These are phyloP conservation scores for Calyptommatus sinebrachiatus DNA, from an alignment of 2,113 vertebrate genomes.

Conservation along the genomic window DNA sequence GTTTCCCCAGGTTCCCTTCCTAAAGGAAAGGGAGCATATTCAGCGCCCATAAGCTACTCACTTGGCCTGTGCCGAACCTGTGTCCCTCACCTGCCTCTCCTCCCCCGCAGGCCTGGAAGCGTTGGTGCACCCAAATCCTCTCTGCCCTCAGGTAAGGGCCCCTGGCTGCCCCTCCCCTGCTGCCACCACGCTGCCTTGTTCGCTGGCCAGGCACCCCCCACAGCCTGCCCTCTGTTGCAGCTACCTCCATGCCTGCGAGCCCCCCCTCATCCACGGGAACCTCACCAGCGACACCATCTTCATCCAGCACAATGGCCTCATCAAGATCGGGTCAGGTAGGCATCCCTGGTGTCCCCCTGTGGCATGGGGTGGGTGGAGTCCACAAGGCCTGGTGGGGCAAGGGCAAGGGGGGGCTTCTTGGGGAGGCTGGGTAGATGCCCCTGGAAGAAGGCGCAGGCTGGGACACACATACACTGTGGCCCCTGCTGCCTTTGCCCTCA, in stretches of 20 bases:
- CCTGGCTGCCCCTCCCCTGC: not conserved
- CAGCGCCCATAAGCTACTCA: too few species aligned
- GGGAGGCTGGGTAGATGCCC: too few species aligned
- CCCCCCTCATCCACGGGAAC: conserved; percentile 97
- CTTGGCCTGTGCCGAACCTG: too few species aligned
- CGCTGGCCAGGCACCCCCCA: conserved; percentile 22
- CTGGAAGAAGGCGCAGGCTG: not conserved
- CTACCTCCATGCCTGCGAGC: conserved; percentile 96
- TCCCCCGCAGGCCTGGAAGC: conserved; percentile 88
- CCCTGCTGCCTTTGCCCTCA: too few species aligned
- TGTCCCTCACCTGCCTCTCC: not conserved
- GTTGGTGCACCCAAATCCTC: conserved; percentile 97
- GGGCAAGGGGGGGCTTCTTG: not conserved
- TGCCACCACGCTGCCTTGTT: not conserved
- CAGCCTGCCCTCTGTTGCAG: conserved; percentile 67
- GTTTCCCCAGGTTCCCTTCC: too few species aligned
- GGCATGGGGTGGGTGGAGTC: too few species aligned
- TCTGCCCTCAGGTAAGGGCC: conserved; percentile 89
- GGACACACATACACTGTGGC: too few species aligned
- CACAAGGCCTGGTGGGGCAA: too few species aligned
- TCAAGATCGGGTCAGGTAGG: conserved; percentile 97
- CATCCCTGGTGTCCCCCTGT: too few species aligned
- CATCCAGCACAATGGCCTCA: conserved; percentile 98
- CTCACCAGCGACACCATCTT: conserved; percentile 99
- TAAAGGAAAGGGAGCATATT: too few species aligned